Base-by-base conservation (phyloP, 2,113 vertebrate genomes). In the Archocentrus centrarchus region DNA sequence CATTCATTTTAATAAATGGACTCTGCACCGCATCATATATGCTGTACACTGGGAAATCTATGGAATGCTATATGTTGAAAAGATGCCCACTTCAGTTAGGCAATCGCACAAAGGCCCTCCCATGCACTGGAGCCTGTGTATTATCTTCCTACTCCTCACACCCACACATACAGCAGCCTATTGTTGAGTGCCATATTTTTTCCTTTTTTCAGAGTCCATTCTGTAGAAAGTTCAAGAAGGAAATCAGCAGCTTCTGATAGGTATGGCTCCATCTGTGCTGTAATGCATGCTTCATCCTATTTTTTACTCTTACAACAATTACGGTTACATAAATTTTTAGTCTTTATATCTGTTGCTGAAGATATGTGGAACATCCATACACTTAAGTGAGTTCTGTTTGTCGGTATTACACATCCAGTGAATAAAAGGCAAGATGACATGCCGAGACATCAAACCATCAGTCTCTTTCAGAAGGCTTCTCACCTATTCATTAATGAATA, bases 401-500 rank as follows among this genome's bases (percentile, higher is more conserved):
- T 82, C 59, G 80, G 37, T 80, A 75, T 80, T 59, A 57, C 68
- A 41, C 76, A 80, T 41, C 80, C 50, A 30, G 59, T 14, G 55
- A 88, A 84, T 83, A 82, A 84, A 84, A 81, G 84, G 82, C 84
- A 47, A 75, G 77, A 86, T 79, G 84, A 89, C 77, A 80, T 17
- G 0, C 75, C 5, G 30, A 77, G 60, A 81, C 78, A 85, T 88
- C 81, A 81, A 77, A 78, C 55, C 83, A 88, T 90, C 89, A 82
- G 63, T 89, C 82, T 88, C 84, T 82, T 82, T 80, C 68, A 79
- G 59, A 87, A 81, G 61, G 66, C 55, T 53, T 75, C 61, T 73
- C 53, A 85, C 27, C 44, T 79, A 80, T 86, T 92, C 88, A 87
- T 88, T 76, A 93, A 91, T 92, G 85, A 91, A 91, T 91, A 89